phyloP scores from a whole-genome alignment of 1,140 invertebrate species.

The Epicauta chinensis region DNA sequence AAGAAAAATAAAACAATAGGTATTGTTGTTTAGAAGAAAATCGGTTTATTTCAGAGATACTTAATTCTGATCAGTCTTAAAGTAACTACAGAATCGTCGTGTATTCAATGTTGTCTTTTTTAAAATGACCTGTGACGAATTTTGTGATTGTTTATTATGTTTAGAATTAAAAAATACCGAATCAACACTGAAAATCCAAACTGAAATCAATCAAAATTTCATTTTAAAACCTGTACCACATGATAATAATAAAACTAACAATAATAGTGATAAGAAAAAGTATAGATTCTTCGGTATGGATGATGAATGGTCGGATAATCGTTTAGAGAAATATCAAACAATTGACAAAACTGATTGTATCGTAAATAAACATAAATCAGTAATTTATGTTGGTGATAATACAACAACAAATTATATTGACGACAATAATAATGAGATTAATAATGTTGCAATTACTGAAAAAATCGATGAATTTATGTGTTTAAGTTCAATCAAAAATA shows the following conservation, averaged over 20 bases:
- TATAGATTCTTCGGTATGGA: conserved; percentile 38
- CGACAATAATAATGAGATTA: conserved; percentile 11
- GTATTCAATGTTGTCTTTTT: too few species aligned
- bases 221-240: conserved; percentile 21
- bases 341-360: conserved; percentile 30
- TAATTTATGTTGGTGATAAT: conserved; percentile 39
- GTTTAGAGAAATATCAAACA: conserved; percentile 44
- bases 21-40: too few species aligned
- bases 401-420: too few species aligned
- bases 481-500: conserved; percentile 40
- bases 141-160: conserved; percentile 47
- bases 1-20: too few species aligned
- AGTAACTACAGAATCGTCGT: neutral
- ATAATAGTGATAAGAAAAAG: conserved; percentile 23
- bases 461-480: conserved; percentile 32
- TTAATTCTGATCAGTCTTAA: too few species aligned
- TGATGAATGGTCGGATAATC: conserved; percentile 30
- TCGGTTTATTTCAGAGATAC: too few species aligned
- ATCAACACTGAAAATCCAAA: conserved; percentile 2
- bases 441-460: conserved; percentile 28
- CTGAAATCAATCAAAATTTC: too few species aligned
- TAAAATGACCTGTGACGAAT: conserved; percentile 45
- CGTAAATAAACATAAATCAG: conserved; percentile 37
- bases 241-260: neutral
- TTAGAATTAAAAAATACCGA: conserved; percentile 44